Percentiles rank a stretch among this genome's conserved stretches.
These are phyloP conservation scores for Dysidea cf. avara DNA, from an alignment of 37 sponge, comb jelly and placozoan genomes.

Conservation along the genomic window DNA sequence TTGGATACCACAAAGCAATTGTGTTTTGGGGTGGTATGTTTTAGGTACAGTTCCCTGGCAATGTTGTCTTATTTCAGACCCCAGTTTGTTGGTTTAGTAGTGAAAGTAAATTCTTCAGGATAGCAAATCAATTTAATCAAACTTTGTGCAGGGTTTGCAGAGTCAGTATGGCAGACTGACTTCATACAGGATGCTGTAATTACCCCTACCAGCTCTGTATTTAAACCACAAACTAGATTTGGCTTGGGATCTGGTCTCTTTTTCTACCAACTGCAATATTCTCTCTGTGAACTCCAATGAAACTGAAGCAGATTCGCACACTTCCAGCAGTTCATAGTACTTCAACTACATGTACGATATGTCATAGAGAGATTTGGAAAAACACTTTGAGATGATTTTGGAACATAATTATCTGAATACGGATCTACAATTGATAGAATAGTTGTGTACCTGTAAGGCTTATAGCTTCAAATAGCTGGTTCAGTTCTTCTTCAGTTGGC, in stretches of 20 bases:
- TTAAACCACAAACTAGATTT: conserved; percentile 46
- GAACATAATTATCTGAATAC: conserved; percentile 24
- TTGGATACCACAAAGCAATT: too few relatives aligned
- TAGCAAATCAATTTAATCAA: conserved; percentile 52
- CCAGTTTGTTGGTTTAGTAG: conserved; percentile 47
- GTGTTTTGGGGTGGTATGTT: too few relatives aligned
- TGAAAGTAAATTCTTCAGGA: conserved; percentile 50
- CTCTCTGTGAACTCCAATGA: conserved; percentile 9
- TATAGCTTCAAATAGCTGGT: too few relatives aligned
- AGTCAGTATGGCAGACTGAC: conserved; percentile 34
- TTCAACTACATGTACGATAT: too few relatives aligned
- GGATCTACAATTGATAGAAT: conserved; percentile 25
- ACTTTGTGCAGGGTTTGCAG: too few relatives aligned
- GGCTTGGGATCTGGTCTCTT: conserved; percentile 48
- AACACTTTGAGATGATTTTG: too few relatives aligned
- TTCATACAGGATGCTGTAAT: conserved; percentile 64
- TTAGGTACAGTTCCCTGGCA: too few relatives aligned
- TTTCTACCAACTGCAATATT: conserved; percentile 4
- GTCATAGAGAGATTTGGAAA: too few relatives aligned
- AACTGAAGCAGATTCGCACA: too few relatives aligned
- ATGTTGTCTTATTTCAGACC: conserved; percentile 62
- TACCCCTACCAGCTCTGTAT: conserved; percentile 51
- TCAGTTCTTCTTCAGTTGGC: too few relatives aligned
- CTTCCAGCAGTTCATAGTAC: too few relatives aligned
- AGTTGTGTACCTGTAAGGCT: conserved; percentile 22